Percentiles rank a stretch among this genome's conserved stretches.
These are phyloP conservation scores for Lepeophtheirus salmonis DNA, from an alignment of 1,140 invertebrate species.

Conservation along the genomic window DNA sequence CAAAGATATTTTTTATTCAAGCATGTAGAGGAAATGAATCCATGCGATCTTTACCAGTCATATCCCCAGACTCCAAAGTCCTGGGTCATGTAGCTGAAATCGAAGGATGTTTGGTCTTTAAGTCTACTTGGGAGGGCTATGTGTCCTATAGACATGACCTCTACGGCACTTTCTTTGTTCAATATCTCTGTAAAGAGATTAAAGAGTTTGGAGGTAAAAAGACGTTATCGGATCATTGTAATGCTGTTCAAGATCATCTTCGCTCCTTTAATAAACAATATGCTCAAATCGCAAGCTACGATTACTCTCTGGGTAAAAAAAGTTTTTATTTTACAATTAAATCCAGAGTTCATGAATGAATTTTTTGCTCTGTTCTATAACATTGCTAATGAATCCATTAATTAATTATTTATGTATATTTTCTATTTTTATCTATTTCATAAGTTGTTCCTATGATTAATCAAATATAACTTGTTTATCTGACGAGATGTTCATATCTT, in stretches of 20 bases:
- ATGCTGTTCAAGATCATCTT: not conserved
- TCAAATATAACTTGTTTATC: too few species aligned
- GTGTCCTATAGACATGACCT: not conserved
- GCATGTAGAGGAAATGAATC: not conserved
- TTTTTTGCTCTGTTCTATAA: too few species aligned
- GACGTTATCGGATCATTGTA: not conserved
- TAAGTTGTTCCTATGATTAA: too few species aligned
- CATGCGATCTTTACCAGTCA: not conserved
- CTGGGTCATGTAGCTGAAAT: not conserved
- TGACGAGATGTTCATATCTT: too few species aligned
- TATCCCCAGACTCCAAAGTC: not conserved
- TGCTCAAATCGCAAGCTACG: not conserved
- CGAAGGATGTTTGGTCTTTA: not conserved
- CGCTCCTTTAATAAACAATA: not conserved
- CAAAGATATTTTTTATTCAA: not conserved
- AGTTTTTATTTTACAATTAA: not conserved
- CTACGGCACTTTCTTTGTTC: not conserved
- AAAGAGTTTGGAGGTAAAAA: not conserved
- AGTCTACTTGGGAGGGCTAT: not conserved
- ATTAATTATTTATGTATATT: too few species aligned
- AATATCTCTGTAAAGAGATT: not conserved
- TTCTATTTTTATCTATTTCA: too few species aligned
- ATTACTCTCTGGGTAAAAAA: not conserved
- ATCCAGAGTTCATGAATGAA: constrained; percentile 29
- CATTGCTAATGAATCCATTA: too few species aligned